Conservation (phyloP, 2,113 vertebrate species). For the Sciurus niger region DNA sequence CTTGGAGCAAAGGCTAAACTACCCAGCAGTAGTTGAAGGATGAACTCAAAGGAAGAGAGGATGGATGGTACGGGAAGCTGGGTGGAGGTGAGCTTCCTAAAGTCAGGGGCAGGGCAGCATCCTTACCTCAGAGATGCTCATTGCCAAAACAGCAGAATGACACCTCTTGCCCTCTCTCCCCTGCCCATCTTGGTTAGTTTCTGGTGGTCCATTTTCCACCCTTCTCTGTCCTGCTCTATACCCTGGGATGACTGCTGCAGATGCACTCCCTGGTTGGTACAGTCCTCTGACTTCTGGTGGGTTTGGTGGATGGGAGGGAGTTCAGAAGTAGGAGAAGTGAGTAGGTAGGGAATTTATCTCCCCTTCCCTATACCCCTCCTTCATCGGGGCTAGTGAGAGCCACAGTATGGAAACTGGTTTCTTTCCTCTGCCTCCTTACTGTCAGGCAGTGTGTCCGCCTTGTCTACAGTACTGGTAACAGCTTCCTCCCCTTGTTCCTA, state of each 20-base stretch:
- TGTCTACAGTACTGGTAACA: conserved; percentile 11
- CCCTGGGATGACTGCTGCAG: background rate
- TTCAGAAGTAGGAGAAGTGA: background rate
- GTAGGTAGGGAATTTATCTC: background rate
- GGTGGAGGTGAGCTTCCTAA: background rate
- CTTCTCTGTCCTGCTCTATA: background rate
- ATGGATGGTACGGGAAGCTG: background rate
- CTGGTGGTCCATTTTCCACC: background rate
- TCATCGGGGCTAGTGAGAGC: background rate
- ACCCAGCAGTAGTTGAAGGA: background rate
- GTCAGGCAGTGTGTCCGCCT: background rate
- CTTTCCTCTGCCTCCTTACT: conserved; percentile 14
- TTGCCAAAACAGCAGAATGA: background rate
- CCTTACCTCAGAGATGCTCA: background rate
- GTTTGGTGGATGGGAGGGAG: background rate
- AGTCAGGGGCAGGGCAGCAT: background rate
- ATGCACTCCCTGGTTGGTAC: background rate
- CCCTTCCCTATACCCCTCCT: background rate
- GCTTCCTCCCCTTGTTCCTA: background rate
- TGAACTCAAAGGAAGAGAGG: background rate
- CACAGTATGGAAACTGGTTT: background rate
- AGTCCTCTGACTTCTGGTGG: background rate
- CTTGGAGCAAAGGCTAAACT: background rate
- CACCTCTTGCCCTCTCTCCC: background rate
- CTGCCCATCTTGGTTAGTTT: background rate